Conservation (phyloP, 2,113 vertebrate species). For the Platysteira castanea region DNA sequence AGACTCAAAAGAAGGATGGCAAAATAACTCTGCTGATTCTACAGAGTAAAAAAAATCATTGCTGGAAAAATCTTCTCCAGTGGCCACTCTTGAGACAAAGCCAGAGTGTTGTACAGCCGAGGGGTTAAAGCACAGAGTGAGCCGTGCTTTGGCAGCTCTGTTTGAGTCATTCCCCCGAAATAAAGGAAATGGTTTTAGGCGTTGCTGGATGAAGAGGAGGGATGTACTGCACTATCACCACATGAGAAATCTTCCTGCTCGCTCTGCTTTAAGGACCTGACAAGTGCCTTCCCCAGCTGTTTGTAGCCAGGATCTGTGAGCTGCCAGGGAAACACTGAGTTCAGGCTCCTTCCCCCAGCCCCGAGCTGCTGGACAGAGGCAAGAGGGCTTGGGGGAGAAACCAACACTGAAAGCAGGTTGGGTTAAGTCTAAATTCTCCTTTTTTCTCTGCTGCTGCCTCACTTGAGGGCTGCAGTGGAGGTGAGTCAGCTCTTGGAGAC, state of each 20-base stretch:
- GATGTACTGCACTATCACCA: neutral
- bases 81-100: neutral
- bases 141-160: neutral
- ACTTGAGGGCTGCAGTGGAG: neutral
- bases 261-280: neutral
- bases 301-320: neutral
- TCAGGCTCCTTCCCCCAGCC: neutral
- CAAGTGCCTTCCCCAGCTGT: neutral
- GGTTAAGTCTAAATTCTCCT: neutral
- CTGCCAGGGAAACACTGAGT: neutral
- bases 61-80: neutral
- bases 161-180: neutral
- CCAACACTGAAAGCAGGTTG: neutral
- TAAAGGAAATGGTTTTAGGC: no score
- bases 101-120: accelerated
- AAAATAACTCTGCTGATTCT: neutral
- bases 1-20: accelerated
- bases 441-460: neutral
- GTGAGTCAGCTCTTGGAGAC: neutral
- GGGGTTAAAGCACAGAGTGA: neutral
- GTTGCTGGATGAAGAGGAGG: neutral
- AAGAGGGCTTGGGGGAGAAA: neutral
- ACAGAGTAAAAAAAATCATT: accelerated
- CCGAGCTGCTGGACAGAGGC: neutral
- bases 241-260: neutral